phyloP scores from a whole-genome alignment of 2,888 invertebrate species.

The Mesorhabditis sp. region DNA sequence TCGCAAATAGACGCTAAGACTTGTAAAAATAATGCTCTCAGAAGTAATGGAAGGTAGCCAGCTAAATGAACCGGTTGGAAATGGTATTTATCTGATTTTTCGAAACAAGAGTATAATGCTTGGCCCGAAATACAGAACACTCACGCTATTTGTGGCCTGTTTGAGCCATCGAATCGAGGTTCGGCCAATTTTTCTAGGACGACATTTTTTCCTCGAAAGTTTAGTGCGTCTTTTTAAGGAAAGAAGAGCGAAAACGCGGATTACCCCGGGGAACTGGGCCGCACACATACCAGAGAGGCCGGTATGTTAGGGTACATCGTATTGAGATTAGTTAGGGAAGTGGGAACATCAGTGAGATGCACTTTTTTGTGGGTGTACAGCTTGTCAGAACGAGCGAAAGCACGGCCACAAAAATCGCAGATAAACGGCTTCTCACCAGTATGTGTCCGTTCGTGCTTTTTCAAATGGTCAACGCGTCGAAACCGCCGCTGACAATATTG shows the following conservation, averaged over 20 bases:
- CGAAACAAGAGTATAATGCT: no score
- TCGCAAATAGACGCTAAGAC: no score
- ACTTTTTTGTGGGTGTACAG: conserved; percentile 4
- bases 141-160: no score
- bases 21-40: no score
- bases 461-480: conserved; percentile 2
- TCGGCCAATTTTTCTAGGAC: no score
- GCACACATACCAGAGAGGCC: background rate
- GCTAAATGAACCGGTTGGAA: no score
- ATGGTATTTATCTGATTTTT: no score
- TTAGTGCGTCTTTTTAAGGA: background rate
- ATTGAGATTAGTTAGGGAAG: background rate
- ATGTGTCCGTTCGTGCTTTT: conserved; percentile 1
- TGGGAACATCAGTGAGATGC: background rate
- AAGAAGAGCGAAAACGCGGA: background rate
- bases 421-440: conserved; percentile 3
- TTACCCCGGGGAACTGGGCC: background rate
- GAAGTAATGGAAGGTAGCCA: no score
- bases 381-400: conserved; percentile 6
- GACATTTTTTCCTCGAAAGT: no score
- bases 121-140: no score
- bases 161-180: no score
- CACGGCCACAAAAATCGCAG: conserved; percentile 3
- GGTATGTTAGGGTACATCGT: background rate
- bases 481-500: background rate